Conservation (phyloP, 2,888 invertebrate species). For the Drosophila picticornis region DNA sequence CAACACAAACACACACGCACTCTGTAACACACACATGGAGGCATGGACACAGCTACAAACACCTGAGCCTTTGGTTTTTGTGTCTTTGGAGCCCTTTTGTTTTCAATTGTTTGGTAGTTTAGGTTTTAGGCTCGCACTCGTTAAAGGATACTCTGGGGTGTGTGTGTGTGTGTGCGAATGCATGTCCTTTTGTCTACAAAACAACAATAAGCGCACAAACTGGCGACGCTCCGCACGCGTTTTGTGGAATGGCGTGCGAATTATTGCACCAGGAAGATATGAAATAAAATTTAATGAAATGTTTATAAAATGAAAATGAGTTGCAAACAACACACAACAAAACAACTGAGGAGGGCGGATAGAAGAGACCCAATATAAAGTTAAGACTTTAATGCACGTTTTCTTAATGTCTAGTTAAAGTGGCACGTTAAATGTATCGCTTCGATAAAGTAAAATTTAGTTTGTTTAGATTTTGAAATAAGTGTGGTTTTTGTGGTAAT, state of each 20-base stretch:
- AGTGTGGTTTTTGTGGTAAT: not conserved
- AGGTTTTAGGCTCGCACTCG: slow-evolving; percentile 75
- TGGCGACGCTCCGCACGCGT: slow-evolving; percentile 72
- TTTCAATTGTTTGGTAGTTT: slow-evolving; percentile 78
- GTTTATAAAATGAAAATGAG: slow-evolving; percentile 79
- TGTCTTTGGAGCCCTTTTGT: slow-evolving; percentile 66
- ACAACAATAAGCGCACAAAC: slow-evolving; percentile 52
- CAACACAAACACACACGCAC: slow-evolving; percentile 22
- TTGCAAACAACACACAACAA: slow-evolving; percentile 14
- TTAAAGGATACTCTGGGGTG: slow-evolving; percentile 59
- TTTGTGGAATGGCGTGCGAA: slow-evolving; percentile 80
- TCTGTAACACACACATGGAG: slow-evolving; percentile 41
- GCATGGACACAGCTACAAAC: slow-evolving; percentile 18
- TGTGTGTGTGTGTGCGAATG: slow-evolving; percentile 21
- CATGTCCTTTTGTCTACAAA: slow-evolving; percentile 65
- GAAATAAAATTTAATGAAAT: slow-evolving; percentile 81
- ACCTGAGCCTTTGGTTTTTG: slow-evolving; percentile 51
- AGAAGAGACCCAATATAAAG: not conserved
- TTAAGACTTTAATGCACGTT: slow-evolving; percentile 3
- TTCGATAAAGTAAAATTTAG: not conserved
- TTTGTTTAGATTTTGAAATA: not conserved
- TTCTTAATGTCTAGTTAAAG: not conserved
- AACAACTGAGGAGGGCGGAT: not conserved
- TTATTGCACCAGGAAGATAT: slow-evolving; percentile 81
- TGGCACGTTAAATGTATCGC: not conserved